These are phyloP conservation scores for Harlomillsia oculata DNA, from an alignment of 1,140 invertebrate species.

Conservation along the genomic window DNA sequence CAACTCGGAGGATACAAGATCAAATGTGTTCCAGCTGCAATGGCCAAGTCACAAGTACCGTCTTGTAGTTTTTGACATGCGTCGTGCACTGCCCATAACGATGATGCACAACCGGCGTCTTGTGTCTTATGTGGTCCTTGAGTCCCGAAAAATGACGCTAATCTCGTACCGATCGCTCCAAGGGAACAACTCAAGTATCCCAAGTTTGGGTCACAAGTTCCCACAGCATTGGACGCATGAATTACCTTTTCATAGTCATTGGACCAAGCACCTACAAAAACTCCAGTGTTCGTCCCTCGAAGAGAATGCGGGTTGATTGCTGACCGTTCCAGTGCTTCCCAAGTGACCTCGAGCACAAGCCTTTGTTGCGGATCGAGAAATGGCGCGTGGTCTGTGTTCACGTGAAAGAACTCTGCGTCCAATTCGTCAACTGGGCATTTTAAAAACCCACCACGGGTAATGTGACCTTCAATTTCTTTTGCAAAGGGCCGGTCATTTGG, in stretches of 20 bases:
- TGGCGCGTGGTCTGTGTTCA: conserved; percentile 47
- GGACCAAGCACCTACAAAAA: conserved; percentile 6
- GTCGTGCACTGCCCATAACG: conserved; percentile 6
- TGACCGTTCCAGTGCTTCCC: conserved; percentile 51
- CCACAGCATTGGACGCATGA: not conserved
- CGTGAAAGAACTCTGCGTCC: conserved; percentile 47
- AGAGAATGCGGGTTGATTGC: not conserved
- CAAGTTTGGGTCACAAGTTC: not conserved
- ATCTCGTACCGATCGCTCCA: not conserved
- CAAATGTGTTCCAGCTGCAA: conserved; percentile 15
- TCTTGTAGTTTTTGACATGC: conserved; percentile 13
- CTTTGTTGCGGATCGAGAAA: conserved; percentile 53
- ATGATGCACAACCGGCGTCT: conserved; percentile 10
- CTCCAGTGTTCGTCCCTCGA: not conserved
- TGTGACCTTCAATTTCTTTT: not conserved
- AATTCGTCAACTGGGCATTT: conserved; percentile 37
- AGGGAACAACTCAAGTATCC: conserved; percentile 10
- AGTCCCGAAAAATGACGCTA: conserved; percentile 5
- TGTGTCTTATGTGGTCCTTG: conserved; percentile 10
- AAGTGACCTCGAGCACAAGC: conserved; percentile 49
- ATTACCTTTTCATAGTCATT: conserved; percentile 6
- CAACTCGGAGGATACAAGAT: not conserved
- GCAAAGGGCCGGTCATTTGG: not conserved
- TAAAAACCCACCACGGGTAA: conserved; percentile 7
- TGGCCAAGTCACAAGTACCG: conserved; percentile 9